Evolutionary conservation across 2,113 vertebrate species (phyloP).

Genomic region (Strigops habroptila): DNA sequence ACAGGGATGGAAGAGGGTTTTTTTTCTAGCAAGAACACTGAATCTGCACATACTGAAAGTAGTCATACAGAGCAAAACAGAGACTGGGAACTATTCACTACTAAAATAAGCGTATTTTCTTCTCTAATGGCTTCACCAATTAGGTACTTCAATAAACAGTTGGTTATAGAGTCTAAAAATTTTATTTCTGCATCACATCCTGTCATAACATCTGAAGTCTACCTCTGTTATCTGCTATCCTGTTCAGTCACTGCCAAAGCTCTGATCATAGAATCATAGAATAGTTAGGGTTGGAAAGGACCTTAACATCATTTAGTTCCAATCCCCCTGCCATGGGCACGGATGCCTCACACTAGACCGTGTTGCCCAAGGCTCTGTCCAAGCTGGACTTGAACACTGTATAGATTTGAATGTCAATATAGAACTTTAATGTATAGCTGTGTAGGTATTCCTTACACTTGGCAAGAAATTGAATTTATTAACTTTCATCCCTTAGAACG

Average conservation of each 20-base stretch:
- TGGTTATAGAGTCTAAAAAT: neutral
- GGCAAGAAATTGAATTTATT: neutral
- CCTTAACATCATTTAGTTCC: too few species aligned
- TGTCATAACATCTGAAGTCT: neutral
- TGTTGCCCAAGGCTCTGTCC: too few species aligned
- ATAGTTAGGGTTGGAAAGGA: too few species aligned
- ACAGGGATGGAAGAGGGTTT: neutral
- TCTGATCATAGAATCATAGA: neutral
- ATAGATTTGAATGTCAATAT: neutral
- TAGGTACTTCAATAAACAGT: neutral
- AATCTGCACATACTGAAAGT: neutral
- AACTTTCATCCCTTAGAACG: neutral
- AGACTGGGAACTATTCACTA: neutral
- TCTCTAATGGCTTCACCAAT: neutral
- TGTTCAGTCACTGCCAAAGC: neutral
- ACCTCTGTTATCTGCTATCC: neutral
- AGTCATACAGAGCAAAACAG: neutral
- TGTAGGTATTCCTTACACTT: neutral
- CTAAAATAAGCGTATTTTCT: neutral
- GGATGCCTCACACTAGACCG: too few species aligned
- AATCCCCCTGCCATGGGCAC: too few species aligned
- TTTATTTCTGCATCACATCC: neutral
- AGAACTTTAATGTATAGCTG: neutral
- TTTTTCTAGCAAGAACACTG: neutral
- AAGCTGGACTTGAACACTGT: too few species aligned